These are phyloP conservation scores for Lepus europaeus DNA, from an alignment of 2,113 vertebrate genomes.

Conservation along the genomic window DNA sequence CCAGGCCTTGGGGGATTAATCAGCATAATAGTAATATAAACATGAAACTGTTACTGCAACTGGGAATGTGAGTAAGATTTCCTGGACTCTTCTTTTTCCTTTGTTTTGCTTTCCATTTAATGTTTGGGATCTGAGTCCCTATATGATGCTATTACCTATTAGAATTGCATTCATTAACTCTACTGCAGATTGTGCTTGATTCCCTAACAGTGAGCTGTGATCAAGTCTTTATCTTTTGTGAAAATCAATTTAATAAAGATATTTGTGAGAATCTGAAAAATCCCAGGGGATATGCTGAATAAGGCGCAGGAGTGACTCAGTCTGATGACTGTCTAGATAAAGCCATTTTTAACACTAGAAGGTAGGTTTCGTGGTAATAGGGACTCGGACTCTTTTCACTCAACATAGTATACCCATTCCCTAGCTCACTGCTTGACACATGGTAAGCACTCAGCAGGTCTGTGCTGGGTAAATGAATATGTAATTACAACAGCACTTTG, in stretches of 20 bases:
- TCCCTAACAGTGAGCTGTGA: neutral
- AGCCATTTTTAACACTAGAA: neutral
- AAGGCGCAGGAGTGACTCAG: neutral
- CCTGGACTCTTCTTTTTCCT: neutral
- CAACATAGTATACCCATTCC: neutral
- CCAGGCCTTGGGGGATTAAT: constrained; percentile 3
- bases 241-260: constrained; percentile 15
- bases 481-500: neutral
- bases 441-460: neutral
- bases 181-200: neutral
- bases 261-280: neutral
- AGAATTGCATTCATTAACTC: constrained; percentile 35
- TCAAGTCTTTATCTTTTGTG: neutral
- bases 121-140: neutral
- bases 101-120: neutral
- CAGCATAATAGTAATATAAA: constrained; percentile 17
- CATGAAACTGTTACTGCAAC: neutral
- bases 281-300: neutral
- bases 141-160: neutral
- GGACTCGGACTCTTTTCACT: neutral
- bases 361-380: neutral
- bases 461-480: neutral
- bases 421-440: neutral
- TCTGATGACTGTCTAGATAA: neutral
- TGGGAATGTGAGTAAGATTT: neutral